A percentile compares a stretch with the other conserved stretches of the same genome.
Conservation (phyloP, 1,140 invertebrate species). For the Hypothenemus hampei region DNA sequence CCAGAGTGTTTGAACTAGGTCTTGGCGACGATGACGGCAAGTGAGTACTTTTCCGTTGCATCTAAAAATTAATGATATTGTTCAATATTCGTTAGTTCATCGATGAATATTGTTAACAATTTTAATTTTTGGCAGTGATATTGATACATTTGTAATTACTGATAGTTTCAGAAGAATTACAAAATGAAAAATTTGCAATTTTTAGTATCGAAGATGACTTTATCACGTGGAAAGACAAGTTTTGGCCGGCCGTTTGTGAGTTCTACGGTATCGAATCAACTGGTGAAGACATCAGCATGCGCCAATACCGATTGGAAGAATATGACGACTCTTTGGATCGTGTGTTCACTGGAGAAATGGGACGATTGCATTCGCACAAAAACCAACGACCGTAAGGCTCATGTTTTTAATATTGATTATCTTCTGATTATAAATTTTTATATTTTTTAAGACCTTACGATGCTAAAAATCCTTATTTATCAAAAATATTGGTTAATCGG, state of each 20-base stretch:
- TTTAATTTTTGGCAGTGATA: not conserved
- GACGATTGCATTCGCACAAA: slow-evolving; percentile 82
- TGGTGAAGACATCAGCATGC: slow-evolving; percentile 87
- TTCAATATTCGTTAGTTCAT: too few relatives aligned
- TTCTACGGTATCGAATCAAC: slow-evolving; percentile 89
- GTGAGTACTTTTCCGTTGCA: slow-evolving; percentile 53
- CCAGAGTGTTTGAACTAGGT: slow-evolving; percentile 85
- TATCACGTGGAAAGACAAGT: slow-evolving; percentile 97
- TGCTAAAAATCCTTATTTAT: slow-evolving; percentile 95
- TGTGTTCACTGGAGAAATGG: slow-evolving; percentile 91
- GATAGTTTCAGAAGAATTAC: too few relatives aligned
- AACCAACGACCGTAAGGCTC: slow-evolving; percentile 92
- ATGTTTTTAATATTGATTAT: not conserved
- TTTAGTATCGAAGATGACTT: slow-evolving; percentile 97
- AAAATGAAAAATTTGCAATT: not conserved
- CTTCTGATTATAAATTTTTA: not conserved
- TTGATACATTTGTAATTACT: not conserved
- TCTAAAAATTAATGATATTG: too few relatives aligned
- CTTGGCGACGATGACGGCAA: slow-evolving; percentile 98
- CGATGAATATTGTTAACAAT: not conserved
- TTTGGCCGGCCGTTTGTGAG: slow-evolving; percentile 96
- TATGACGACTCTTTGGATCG: slow-evolving; percentile 75
- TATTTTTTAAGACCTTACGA: slow-evolving; percentile 78
- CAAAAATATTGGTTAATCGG: slow-evolving; percentile 77
- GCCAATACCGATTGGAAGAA: slow-evolving; percentile 85